A percentile compares a stretch with the other conserved stretches of the same genome.
Evolutionary conservation across 2,888 invertebrate genomes (phyloP).

Genomic region (Heliconius erato): DNA sequence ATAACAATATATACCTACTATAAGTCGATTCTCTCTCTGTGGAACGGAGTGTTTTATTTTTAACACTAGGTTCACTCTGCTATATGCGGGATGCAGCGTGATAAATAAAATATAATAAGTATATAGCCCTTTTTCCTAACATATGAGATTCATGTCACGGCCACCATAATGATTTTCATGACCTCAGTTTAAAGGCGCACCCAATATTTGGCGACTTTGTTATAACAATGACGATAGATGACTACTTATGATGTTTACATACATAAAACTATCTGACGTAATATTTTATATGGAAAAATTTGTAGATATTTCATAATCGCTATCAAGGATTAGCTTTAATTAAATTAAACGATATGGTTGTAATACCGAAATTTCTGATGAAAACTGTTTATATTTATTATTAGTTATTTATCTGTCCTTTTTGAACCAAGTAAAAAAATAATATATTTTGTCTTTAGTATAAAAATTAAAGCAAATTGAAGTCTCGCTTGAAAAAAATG

Average conservation of each 20-base stretch:
- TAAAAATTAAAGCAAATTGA: neutral
- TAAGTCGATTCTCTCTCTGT: too few species aligned
- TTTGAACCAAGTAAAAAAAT: too few species aligned
- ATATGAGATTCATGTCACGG: conserved; percentile 27
- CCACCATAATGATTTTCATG: conserved; percentile 16
- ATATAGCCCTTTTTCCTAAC: neutral
- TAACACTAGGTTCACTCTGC: too few species aligned
- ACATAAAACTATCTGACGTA: conserved; percentile 8
- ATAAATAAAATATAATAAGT: neutral
- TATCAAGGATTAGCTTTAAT: neutral
- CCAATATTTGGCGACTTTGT: conserved; percentile 4
- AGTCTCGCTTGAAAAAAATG: neutral
- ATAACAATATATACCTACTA: too few species aligned
- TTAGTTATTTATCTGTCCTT: too few species aligned
- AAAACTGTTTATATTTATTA: too few species aligned
- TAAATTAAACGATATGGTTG: too few species aligned
- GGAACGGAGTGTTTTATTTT: too few species aligned
- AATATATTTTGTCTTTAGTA: too few species aligned
- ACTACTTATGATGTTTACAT: conserved; percentile 7
- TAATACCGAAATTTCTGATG: neutral
- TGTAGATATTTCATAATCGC: neutral
- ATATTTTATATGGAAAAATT: neutral
- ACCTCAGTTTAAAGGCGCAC: conserved; percentile 19
- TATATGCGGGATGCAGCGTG: neutral
- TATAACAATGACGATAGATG: conserved; percentile 18